Conservation (phyloP, 2,797 vertebrate species). For the Galaxias olidus region DNA sequence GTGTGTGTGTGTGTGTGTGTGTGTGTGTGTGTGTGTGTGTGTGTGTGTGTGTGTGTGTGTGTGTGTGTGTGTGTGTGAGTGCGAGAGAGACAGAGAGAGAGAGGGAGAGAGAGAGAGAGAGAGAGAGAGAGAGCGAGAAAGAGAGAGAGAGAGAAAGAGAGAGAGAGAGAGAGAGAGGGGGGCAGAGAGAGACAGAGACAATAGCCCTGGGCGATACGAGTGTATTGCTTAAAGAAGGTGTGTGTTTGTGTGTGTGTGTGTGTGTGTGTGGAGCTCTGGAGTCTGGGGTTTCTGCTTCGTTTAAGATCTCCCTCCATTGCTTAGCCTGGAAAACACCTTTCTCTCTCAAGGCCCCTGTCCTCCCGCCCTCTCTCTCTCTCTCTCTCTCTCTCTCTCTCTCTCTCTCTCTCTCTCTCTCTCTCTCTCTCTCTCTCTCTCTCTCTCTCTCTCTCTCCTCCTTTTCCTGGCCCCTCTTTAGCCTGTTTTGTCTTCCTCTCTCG, state of each 20-base stretch:
- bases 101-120: too few relatives aligned
- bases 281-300: slow-evolving; percentile 60
- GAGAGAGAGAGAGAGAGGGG: too few relatives aligned
- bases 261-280: slow-evolving; percentile 35
- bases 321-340: slow-evolving; percentile 56
- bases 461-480: too few relatives aligned
- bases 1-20: not conserved
- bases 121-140: too few relatives aligned
- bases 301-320: slow-evolving; percentile 52
- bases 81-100: too few relatives aligned
- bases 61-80: slow-evolving; percentile 30
- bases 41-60: slow-evolving; percentile 60
- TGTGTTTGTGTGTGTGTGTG: slow-evolving; percentile 45
- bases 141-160: too few relatives aligned
- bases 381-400: slow-evolving; percentile 11
- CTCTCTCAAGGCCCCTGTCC: slow-evolving; percentile 64
- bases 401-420: not conserved
- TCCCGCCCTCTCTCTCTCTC: slow-evolving; percentile 23
- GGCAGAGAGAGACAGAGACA: slow-evolving; percentile 39
- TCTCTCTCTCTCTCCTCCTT: slow-evolving; percentile 16
- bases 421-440: slow-evolving; percentile 28
- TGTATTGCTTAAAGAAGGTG: slow-evolving; percentile 66
- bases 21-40: slow-evolving; percentile 31
- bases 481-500: too few relatives aligned
- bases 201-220: slow-evolving; percentile 66